These are phyloP conservation scores for Oophaga pumilio DNA, from an alignment of 2,113 vertebrate species.

Conservation along the genomic window DNA sequence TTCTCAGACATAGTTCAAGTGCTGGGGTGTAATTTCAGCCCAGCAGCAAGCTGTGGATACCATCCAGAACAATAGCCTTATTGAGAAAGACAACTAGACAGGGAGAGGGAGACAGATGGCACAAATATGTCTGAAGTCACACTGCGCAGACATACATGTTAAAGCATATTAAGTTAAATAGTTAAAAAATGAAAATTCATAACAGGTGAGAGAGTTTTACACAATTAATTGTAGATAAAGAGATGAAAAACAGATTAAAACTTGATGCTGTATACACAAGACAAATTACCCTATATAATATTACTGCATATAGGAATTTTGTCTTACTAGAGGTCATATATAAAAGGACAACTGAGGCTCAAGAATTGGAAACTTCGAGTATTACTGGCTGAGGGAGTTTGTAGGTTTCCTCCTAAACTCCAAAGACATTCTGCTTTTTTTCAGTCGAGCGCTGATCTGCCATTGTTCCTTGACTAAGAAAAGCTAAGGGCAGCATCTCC, in stretches of 20 bases:
- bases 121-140: conserved; percentile 12
- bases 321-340: background rate
- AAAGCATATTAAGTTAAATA: background rate
- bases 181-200: background rate
- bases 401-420: too few species aligned
- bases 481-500: too few species aligned
- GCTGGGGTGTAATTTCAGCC: conserved; percentile 24
- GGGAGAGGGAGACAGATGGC: conserved; percentile 12
- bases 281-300: background rate
- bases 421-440: too few species aligned
- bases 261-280: background rate
- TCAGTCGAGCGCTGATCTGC: too few species aligned
- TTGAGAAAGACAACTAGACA: background rate
- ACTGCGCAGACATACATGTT: conserved; percentile 2
- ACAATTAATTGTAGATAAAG: background rate
- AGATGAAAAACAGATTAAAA: background rate
- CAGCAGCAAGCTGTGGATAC: conserved; percentile 12
- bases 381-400: too few species aligned
- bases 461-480: too few species aligned
- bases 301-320: background rate
- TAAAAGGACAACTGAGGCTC: background rate
- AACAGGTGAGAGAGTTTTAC: background rate
- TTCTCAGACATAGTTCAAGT: conserved; percentile 21
- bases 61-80: conserved; percentile 9
- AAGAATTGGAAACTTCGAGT: background rate